Percentiles rank a stretch among this genome's conserved stretches.
Conservation (phyloP, 1,140 invertebrate genomes). For the Hypothenemus hampei region DNA sequence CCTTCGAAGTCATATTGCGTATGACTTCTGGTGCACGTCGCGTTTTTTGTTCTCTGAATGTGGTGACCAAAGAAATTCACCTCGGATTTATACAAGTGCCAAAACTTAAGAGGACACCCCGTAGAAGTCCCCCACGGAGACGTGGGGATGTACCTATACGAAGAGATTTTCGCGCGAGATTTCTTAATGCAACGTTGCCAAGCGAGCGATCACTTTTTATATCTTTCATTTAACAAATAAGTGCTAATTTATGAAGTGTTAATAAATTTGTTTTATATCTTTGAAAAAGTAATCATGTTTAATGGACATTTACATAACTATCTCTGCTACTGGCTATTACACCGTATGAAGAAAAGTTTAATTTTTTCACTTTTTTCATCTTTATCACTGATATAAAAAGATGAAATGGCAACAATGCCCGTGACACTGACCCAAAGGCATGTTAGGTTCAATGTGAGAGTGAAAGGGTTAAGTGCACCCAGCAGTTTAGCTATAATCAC, state of each 20-base stretch:
- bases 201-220: neutral
- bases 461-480: slow-evolving; percentile 36
- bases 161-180: neutral
- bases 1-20: slow-evolving; percentile 38
- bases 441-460: slow-evolving; percentile 27
- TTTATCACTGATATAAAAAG: neutral
- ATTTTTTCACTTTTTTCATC: too few relatives aligned
- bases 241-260: too few relatives aligned
- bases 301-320: too few relatives aligned
- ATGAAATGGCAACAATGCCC: neutral
- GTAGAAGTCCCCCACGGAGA: slow-evolving; percentile 19
- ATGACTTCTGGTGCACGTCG: slow-evolving; percentile 25
- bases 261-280: too few relatives aligned
- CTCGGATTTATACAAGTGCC: slow-evolving; percentile 33
- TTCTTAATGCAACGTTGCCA: neutral
- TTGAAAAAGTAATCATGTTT: too few relatives aligned
- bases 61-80: slow-evolving; percentile 22
- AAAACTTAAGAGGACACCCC: slow-evolving; percentile 25
- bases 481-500: slow-evolving; percentile 4
- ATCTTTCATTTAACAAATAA: too few relatives aligned
- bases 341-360: too few relatives aligned
- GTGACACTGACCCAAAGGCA: slow-evolving; percentile 35
- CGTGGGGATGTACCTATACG: neutral
- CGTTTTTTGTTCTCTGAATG: slow-evolving; percentile 26
- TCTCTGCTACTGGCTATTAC: too few relatives aligned